A percentile compares a stretch with the other conserved stretches of the same genome.
Conservation (phyloP, 2,113 vertebrate genomes). For the Pundamilia nyererei region DNA sequence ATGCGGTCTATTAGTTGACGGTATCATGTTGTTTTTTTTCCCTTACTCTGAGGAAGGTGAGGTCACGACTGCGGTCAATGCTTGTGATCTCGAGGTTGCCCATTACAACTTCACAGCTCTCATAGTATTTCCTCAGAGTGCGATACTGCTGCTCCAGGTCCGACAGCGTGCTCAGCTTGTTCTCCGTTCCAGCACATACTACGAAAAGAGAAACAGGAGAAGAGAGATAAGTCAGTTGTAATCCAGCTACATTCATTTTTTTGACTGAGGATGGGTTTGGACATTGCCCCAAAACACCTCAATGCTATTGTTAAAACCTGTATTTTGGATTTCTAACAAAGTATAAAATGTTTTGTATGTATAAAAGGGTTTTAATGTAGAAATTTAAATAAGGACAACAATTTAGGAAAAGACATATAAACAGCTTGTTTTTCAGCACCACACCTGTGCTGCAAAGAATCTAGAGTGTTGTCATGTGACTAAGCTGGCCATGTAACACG, state of each 20-base stretch:
- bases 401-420: not conserved
- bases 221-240: not conserved
- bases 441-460: not conserved
- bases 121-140: conserved; percentile 93
- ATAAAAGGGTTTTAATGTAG: not conserved
- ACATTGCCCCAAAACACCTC: not conserved
- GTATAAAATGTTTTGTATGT: not conserved
- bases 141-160: conserved; percentile 97
- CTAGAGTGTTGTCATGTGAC: not conserved
- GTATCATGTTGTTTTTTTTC: not conserved
- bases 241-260: not conserved
- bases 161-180: conserved; percentile 95
- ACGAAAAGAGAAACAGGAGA: not conserved
- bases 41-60: conserved; percentile 91
- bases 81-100: conserved; percentile 99
- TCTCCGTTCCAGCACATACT: conserved; percentile 96
- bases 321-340: not conserved
- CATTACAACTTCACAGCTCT: conserved; percentile 98
- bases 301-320: not conserved
- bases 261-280: not conserved
- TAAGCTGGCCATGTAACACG: not conserved
- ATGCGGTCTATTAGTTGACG: not conserved
- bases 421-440: not conserved
- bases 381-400: not conserved
- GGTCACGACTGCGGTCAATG: conserved; percentile 92